Evolutionary conservation across 1,140 invertebrate species (phyloP).

Genomic region (Berghia stephanieae): DNA sequence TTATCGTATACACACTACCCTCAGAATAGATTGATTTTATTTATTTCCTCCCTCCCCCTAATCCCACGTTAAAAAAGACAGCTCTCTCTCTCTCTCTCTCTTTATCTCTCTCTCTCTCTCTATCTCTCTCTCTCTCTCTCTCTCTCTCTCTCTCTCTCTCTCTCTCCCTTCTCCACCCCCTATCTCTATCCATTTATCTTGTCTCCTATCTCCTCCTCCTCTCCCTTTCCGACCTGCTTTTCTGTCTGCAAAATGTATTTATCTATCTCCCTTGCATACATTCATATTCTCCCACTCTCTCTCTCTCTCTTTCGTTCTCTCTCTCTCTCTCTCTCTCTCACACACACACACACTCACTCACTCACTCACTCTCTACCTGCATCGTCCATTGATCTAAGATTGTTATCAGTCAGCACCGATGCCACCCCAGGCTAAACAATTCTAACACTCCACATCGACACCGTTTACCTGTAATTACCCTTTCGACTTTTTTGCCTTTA

Average conservation of each 20-base stretch:
- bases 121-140: constrained; percentile 23
- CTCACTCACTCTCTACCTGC: neutral
- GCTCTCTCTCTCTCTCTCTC: constrained; percentile 21
- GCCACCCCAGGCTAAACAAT: no score
- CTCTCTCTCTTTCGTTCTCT: constrained; percentile 12
- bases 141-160: constrained; percentile 11
- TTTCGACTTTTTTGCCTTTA: no score
- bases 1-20: neutral
- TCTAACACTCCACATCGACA: no score
- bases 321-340: constrained; percentile 13
- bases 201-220: constrained; percentile 8
- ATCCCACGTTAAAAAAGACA: neutral
- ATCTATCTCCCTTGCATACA: neutral
- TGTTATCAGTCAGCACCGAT: no score
- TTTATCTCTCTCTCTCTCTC: constrained; percentile 34
- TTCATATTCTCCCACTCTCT: neutral
- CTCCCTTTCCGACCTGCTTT: neutral
- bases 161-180: neutral
- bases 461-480: no score
- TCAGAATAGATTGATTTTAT: neutral
- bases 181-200: constrained; percentile 5
- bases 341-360: neutral
- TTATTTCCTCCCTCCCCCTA: neutral
- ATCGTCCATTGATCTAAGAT: neutral
- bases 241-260: neutral